These are phyloP conservation scores for Oscheius onirici DNA, from an alignment of 2,888 invertebrate species.

Conservation along the genomic window DNA sequence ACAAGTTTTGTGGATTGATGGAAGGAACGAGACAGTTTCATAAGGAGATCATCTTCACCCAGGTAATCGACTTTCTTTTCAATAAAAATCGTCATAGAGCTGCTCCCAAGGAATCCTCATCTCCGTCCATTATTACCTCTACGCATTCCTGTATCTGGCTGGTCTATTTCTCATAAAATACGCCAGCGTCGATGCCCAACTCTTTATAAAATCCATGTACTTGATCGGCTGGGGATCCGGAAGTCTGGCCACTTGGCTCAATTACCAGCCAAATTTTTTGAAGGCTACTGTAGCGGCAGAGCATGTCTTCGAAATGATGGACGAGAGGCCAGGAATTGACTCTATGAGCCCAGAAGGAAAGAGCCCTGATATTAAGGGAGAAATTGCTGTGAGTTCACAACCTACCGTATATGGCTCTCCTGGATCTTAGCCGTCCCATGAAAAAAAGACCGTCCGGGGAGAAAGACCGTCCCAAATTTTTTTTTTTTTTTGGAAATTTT, in stretches of 20 bases:
- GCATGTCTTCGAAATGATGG: slow-evolving; percentile 71
- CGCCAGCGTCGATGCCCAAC: slow-evolving; percentile 36
- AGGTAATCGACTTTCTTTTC: slow-evolving; percentile 6
- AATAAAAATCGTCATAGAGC: slow-evolving; percentile 42
- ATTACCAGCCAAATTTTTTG: slow-evolving; percentile 73
- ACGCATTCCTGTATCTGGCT: slow-evolving; percentile 72
- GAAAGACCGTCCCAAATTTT: too few relatives aligned
- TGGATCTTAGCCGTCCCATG: too few relatives aligned
- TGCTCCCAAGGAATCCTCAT: slow-evolving; percentile 68
- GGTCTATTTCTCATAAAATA: slow-evolving; percentile 72
- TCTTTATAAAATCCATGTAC: slow-evolving; percentile 76
- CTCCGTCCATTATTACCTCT: slow-evolving; percentile 72
- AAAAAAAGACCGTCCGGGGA: too few relatives aligned
- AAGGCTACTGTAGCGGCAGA: slow-evolving; percentile 71
- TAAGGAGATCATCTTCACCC: slow-evolving; percentile 45
- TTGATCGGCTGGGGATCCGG: slow-evolving; percentile 71
- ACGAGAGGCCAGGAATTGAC: slow-evolving; percentile 68
- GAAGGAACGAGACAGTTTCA: slow-evolving; percentile 49
- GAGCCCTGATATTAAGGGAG: slow-evolving; percentile 47
- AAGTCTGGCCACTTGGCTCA: slow-evolving; percentile 72
- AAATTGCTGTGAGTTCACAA: not conserved
- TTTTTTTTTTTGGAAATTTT: too few relatives aligned
- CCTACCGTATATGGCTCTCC: too few relatives aligned
- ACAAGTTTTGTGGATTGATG: slow-evolving; percentile 56
- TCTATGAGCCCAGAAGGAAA: slow-evolving; percentile 66